A percentile compares a stretch with the other conserved stretches of the same genome.
Evolutionary conservation across 2,888 invertebrate genomes (phyloP).

Genomic region (Lasioglossum villosulum): DNA sequence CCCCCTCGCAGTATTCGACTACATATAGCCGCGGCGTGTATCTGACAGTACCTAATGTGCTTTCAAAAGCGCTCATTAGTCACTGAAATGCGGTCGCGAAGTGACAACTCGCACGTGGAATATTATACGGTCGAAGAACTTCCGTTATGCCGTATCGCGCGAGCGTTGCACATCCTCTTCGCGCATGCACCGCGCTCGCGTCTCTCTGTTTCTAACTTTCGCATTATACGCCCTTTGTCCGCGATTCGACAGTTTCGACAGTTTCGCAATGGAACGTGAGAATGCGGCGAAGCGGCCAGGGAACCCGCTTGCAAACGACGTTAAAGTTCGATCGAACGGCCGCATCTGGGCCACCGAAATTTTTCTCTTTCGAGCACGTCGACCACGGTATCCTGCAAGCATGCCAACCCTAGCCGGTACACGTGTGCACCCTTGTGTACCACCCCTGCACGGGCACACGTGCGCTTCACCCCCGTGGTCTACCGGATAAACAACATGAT

Average conservation of each 20-base stretch:
- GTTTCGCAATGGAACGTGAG: slow-evolving; percentile 79
- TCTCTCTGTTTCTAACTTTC: slow-evolving; percentile 78
- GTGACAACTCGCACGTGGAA: slow-evolving; percentile 78
- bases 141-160: slow-evolving; percentile 79
- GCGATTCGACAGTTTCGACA: slow-evolving; percentile 81
- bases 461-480: slow-evolving; percentile 26
- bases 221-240: slow-evolving; percentile 81
- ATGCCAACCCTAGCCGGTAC: neutral
- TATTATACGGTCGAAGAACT: slow-evolving; percentile 80
- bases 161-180: slow-evolving; percentile 47
- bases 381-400: neutral
- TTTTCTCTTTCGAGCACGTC: slow-evolving; percentile 52
- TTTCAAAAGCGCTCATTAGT: slow-evolving; percentile 81
- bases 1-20: slow-evolving; percentile 44
- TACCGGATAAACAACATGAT: slow-evolving; percentile 35
- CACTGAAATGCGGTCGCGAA: slow-evolving; percentile 80
- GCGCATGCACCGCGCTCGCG: slow-evolving; percentile 43
- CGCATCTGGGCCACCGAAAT: slow-evolving; percentile 70
- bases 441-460: neutral
- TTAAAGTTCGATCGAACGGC: slow-evolving; percentile 74
- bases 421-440: neutral
- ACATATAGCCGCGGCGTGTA: slow-evolving; percentile 66
- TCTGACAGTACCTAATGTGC: slow-evolving; percentile 74
- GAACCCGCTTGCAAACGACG: slow-evolving; percentile 76
- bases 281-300: slow-evolving; percentile 65